Evolutionary conservation across 2,888 invertebrate species (phyloP), one percentile per base, ranked within the genome.

Genomic region (Desoria tigrina): DNA sequence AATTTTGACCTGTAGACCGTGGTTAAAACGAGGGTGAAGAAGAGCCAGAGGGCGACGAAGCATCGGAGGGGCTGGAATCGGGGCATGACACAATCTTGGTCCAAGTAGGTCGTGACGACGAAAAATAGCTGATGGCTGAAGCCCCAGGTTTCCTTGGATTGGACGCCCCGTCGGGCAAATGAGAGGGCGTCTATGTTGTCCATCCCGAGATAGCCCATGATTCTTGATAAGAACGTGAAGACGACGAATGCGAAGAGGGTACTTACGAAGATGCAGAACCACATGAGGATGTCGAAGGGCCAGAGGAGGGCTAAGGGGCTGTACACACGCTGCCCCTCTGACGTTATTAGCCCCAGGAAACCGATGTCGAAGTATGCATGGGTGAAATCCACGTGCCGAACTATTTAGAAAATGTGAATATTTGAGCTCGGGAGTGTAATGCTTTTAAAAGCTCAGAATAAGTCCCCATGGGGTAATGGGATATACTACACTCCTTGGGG

Each of bases 291-390:
- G 21, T 58, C 32, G 42, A 69, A 69, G 1, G 69, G 62, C 66
- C 66, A 69, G 23, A 64, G 42, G 2, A 69, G n/a, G 2, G 69
- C 66, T 6, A 37, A 6, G 0, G 64, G 23, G 21, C 63, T 63
- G 51, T 45, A 69, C 0, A 72, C 16, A 27, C 55, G 28, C 4
- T 39, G 18, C 27, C 68, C 68, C 26, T 66, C 58, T 18, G 64
- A 51, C 0, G 72, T 72, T 32, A 69, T 66, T 58, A 64, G 69
- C 18, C 68, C 66, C 11, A 72, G 58, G 60, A 60, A 72, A 3
- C 69, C 63, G 7, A 39, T 49, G 42, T 69, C 69, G 32, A 61
- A 69, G 26, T 66, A 66, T 7, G 66, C 58, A 9, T 66, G 28
- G 1, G 69, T 69, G 39, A 69, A 69, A 42, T 66, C 69, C 28